Percentiles rank a stretch among this genome's conserved stretches.
These are phyloP conservation scores for Zaprionus vittiger DNA, from an alignment of 1,140 invertebrate genomes.

Conservation along the genomic window DNA sequence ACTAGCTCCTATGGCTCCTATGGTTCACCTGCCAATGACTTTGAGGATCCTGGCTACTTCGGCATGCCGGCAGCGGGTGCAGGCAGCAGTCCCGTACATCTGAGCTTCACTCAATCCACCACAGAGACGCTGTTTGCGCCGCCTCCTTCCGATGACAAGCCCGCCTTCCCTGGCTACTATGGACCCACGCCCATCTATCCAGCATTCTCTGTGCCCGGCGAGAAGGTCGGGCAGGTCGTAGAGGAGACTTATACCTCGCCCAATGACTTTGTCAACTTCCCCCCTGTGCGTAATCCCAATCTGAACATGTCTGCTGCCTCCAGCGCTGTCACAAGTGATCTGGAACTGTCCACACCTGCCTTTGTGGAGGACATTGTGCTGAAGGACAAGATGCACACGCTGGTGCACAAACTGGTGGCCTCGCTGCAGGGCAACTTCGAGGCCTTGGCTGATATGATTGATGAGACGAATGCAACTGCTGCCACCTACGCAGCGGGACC, in stretches of 20 bases:
- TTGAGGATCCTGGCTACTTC: constrained; percentile 82
- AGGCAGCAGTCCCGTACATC: constrained; percentile 58
- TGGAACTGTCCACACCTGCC: constrained; percentile 89
- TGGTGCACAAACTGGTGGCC: constrained; percentile 92
- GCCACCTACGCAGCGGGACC: constrained; percentile 52
- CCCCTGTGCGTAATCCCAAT: constrained; percentile 92
- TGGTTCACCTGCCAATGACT: constrained; percentile 83
- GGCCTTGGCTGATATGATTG: constrained; percentile 90
- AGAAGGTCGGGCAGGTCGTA: constrained; percentile 77
- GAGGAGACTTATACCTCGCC: constrained; percentile 87
- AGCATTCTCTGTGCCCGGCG: constrained; percentile 75
- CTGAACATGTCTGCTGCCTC: constrained; percentile 88
- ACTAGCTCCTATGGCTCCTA: constrained; percentile 87
- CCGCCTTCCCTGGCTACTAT: constrained; percentile 79
- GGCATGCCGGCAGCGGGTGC: constrained; percentile 45
- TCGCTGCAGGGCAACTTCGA: constrained; percentile 92
- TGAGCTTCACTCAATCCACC: constrained; percentile 63
- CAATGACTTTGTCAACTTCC: constrained; percentile 91
- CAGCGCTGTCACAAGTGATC: constrained; percentile 86
- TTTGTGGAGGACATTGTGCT: constrained; percentile 90
- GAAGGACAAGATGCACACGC: constrained; percentile 91
- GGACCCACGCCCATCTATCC: constrained; percentile 80
- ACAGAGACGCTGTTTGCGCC: constrained; percentile 60
- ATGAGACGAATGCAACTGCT: constrained; percentile 77
- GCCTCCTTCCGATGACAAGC: constrained; percentile 78